These are phyloP conservation scores for Neostethus bicornis DNA, from an alignment of 2,797 vertebrate species.

Conservation along the genomic window DNA sequence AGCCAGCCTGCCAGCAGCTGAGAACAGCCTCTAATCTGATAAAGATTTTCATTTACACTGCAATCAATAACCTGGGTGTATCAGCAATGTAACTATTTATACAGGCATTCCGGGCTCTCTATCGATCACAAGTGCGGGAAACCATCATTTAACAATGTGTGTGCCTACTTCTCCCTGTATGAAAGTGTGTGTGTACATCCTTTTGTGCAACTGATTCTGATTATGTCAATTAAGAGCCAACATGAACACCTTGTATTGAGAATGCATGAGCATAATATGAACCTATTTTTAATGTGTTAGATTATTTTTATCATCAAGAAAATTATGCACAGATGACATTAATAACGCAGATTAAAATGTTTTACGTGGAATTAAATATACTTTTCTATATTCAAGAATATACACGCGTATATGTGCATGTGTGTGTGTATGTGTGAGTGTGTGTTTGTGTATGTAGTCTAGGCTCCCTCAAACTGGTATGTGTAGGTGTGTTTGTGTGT, in stretches of 20 bases:
- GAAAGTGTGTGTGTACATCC: constrained; percentile 37
- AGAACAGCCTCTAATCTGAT: constrained; percentile 81
- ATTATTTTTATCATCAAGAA: not conserved
- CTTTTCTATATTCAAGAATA: no score
- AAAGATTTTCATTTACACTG: constrained; percentile 84
- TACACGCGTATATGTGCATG: no score
- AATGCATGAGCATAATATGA: not conserved
- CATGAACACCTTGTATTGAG: constrained; percentile 24
- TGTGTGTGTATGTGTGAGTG: no score
- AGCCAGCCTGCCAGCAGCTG: constrained; percentile 66
- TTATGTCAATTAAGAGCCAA: constrained; percentile 49
- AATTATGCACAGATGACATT: not conserved
- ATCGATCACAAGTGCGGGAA: constrained; percentile 79
- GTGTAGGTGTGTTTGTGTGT: constrained; percentile 42
- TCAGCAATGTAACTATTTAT: constrained; percentile 82
- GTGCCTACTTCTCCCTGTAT: constrained; percentile 20
- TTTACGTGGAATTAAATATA: no score
- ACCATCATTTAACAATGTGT: constrained; percentile 73
- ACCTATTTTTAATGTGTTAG: not conserved
- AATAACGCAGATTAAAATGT: not conserved
- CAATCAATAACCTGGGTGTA: constrained; percentile 79
- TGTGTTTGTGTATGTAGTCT: no score
- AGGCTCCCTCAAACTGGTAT: constrained; percentile 11
- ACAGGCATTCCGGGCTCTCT: constrained; percentile 78
- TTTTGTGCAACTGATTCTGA: constrained; percentile 55